Conservation (phyloP, 1,140 invertebrate species). For the Littorina saxatilis region DNA sequence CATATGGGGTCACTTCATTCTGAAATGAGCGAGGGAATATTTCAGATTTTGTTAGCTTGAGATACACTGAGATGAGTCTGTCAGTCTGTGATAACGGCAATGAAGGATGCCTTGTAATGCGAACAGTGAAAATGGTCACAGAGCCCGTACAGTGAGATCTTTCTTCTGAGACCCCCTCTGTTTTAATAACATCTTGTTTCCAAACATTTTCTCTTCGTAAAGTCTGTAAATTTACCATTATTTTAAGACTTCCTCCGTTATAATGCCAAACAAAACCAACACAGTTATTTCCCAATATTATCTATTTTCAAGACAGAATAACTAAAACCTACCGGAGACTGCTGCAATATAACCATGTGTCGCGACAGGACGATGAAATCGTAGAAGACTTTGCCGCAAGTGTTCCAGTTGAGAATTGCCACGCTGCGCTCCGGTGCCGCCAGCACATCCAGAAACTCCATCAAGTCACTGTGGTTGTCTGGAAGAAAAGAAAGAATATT, state of each 20-base stretch:
- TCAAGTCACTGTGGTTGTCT: constrained; percentile 83
- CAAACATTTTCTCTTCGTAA: too few species aligned
- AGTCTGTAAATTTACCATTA: too few species aligned
- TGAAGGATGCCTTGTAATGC: neutral
- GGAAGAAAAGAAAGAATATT: constrained; percentile 61
- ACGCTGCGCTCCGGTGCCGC: constrained; percentile 72
- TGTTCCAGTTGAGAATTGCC: constrained; percentile 79
- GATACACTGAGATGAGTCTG: neutral
- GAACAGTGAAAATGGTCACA: too few species aligned
- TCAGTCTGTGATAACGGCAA: neutral
- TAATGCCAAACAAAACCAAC: too few species aligned
- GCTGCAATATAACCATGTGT: constrained; percentile 77
- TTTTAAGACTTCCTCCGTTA: too few species aligned
- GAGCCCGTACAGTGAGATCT: too few species aligned
- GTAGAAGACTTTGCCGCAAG: constrained; percentile 82
- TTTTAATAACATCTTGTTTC: too few species aligned
- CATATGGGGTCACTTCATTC: constrained; percentile 76
- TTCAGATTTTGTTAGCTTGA: neutral
- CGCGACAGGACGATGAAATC: constrained; percentile 82
- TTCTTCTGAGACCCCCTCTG: too few species aligned
- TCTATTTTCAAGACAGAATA: too few species aligned
- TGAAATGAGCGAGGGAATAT: constrained; percentile 39
- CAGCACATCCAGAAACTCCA: constrained; percentile 78
- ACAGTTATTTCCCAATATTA: too few species aligned
- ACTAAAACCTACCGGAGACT: constrained; percentile 63